Evolutionary conservation across 2,113 vertebrate genomes (phyloP).

Genomic region (Nymphicus hollandicus): DNA sequence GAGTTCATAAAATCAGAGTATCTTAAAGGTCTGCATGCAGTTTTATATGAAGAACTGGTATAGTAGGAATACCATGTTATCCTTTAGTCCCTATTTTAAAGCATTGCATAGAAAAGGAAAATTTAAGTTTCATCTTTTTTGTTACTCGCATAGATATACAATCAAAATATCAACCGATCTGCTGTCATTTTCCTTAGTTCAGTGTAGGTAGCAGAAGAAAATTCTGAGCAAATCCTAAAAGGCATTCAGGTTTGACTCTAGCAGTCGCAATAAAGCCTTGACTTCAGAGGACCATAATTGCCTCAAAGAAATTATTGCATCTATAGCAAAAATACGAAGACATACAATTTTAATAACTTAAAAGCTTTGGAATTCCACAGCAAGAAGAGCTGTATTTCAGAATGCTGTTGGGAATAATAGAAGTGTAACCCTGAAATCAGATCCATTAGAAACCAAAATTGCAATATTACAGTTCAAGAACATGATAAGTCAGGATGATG

Average conservation of each 20-base stretch:
- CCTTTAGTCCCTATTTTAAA: not conserved
- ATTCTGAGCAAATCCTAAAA: not conserved
- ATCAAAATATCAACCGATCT: not conserved
- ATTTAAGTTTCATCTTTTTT: not conserved
- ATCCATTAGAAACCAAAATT: not conserved
- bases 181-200: not conserved
- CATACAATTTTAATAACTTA: not conserved
- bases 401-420: not conserved
- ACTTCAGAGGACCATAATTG: not conserved
- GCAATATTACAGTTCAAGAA: not conserved
- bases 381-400: not conserved
- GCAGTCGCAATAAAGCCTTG: not conserved
- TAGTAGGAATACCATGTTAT: not conserved
- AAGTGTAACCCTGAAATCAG: not conserved
- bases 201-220: not conserved
- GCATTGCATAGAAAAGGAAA: not conserved
- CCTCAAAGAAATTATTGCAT: not conserved
- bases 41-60: not conserved
- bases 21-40: not conserved
- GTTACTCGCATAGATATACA: not conserved
- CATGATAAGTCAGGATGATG: not conserved
- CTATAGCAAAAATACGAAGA: not conserved
- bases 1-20: not conserved
- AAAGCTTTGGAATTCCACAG: constrained; percentile 7
- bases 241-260: not conserved